phyloP scores from a whole-genome alignment of 2,888 invertebrate genomes.

The Alitta virens region DNA sequence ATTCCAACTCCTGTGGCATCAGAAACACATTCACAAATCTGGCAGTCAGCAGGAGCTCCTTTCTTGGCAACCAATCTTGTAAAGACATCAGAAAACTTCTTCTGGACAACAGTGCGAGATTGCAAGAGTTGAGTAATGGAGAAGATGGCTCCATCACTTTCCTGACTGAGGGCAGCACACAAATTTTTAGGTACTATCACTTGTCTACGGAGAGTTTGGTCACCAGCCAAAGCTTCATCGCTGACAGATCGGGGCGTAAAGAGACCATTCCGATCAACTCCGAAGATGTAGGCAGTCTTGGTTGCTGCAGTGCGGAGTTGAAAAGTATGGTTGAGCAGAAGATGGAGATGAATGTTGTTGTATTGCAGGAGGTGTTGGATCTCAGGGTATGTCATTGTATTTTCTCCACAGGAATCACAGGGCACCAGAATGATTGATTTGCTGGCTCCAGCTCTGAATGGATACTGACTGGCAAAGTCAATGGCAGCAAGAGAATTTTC shows the following conservation, averaged over 20 bases:
- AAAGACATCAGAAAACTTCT: conserved; percentile 41
- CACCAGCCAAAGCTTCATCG: conserved; percentile 59
- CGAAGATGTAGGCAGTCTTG: not conserved
- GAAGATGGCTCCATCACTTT: conserved; percentile 69
- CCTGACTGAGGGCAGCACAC: conserved; percentile 69
- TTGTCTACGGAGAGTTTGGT: conserved; percentile 12
- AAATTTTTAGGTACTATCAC: conserved; percentile 45
- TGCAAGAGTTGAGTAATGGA: not conserved
- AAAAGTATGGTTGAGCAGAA: conserved; percentile 23
- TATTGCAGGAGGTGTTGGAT: conserved; percentile 22
- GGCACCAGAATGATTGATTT: conserved; percentile 79
- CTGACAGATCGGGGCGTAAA: conserved; percentile 72
- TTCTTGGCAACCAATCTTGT: conserved; percentile 46
- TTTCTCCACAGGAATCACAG: conserved; percentile 71
- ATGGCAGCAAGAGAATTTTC: conserved; percentile 62
- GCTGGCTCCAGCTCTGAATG: conserved; percentile 80
- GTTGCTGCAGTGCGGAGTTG: not conserved
- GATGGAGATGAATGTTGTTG: conserved; percentile 26
- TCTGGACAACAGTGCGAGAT: not conserved
- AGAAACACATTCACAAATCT: conserved; percentile 57
- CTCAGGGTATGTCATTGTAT: conserved; percentile 17
- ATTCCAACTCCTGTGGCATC: conserved; percentile 55
- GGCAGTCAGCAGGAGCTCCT: conserved; percentile 53
- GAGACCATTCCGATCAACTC: conserved; percentile 62
- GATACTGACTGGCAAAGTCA: conserved; percentile 65